Percentiles rank a stretch among this genome's conserved stretches.
Evolutionary conservation across 2,888 invertebrate species (phyloP).

Genomic region (Aphrophora alni): DNA sequence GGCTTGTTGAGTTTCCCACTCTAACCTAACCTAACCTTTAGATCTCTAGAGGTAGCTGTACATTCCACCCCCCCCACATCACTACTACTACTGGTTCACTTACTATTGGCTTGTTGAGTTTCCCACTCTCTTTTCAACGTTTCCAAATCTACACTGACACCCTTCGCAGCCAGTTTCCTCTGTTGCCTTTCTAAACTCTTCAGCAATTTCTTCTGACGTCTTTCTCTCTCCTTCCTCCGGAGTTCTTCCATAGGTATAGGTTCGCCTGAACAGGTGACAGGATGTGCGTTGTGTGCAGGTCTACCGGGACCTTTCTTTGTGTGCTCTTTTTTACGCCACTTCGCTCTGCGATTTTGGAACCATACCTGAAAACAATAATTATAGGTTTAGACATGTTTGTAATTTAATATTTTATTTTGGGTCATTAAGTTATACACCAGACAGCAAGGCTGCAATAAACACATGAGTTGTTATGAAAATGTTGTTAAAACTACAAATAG

Average conservation of each 20-base stretch:
- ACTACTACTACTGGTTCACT: no score
- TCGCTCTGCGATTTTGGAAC: slow-evolving; percentile 99
- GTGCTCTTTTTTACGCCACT: slow-evolving; percentile 99
- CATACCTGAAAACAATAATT: slow-evolving; percentile 78
- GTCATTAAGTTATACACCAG: background rate
- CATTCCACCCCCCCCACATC: no score
- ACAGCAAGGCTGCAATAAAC: slow-evolving; percentile 21
- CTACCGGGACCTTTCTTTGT: slow-evolving; percentile 98
- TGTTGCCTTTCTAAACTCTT: slow-evolving; percentile 93
- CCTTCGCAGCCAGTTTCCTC: slow-evolving; percentile 88
- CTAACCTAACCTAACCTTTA: no score
- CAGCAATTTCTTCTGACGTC: slow-evolving; percentile 88
- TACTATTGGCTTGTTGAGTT: slow-evolving; percentile 64
- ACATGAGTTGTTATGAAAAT: no score
- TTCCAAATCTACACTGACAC: slow-evolving; percentile 86
- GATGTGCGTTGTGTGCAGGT: slow-evolving; percentile 98
- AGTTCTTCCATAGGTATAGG: slow-evolving; percentile 94
- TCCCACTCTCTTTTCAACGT: slow-evolving; percentile 86
- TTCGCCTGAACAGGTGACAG: slow-evolving; percentile 96
- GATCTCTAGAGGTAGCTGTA: no score
- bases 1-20: no score
- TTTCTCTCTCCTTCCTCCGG: slow-evolving; percentile 82
- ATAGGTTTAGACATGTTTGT: background rate
- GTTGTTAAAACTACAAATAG: no score
- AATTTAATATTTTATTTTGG: background rate